Percentiles rank a stretch among this genome's conserved stretches.
phyloP scores from a whole-genome alignment of 2,113 vertebrate species.

The Mugil cephalus region DNA sequence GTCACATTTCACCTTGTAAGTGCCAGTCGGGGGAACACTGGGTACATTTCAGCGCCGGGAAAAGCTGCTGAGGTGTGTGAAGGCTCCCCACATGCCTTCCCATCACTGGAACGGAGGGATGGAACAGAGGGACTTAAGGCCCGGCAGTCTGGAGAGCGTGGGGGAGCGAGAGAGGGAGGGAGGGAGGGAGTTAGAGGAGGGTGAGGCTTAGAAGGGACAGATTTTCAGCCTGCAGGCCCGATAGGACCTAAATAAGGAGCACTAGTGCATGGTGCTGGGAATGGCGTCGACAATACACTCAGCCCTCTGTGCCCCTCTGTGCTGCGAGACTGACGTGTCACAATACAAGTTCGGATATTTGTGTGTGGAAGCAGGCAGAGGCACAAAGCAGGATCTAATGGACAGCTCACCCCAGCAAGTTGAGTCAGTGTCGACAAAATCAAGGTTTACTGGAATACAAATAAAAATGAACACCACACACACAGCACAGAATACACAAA shows the following conservation, averaged over 20 bases:
- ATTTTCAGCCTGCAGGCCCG: constrained; percentile 70
- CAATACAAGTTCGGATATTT: background rate
- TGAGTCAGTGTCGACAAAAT: constrained; percentile 62
- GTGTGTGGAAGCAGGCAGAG: background rate
- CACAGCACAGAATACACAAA: constrained; percentile 29
- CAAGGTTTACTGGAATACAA: constrained; percentile 57
- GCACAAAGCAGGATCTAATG: constrained; percentile 20
- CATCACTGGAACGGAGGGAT: constrained; percentile 55
- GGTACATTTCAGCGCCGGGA: constrained; percentile 52
- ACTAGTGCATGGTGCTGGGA: constrained; percentile 62
- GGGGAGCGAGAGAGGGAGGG: constrained; percentile 20
- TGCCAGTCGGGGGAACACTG: constrained; percentile 42
- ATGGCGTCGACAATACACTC: constrained; percentile 58
- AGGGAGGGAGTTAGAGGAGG: constrained; percentile 9
- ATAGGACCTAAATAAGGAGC: constrained; percentile 74
- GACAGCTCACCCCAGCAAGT: constrained; percentile 28
- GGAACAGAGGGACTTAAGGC: constrained; percentile 37
- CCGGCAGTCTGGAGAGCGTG: constrained; percentile 38
- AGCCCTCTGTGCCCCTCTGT: constrained; percentile 35
- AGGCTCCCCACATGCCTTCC: constrained; percentile 40
- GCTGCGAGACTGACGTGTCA: constrained; percentile 46
- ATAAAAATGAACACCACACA: constrained; percentile 44
- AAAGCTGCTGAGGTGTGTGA: constrained; percentile 55
- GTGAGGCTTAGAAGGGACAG: constrained; percentile 62
- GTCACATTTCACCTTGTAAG: constrained; percentile 68